Evolutionary conservation across 37 sponge, comb jelly and placozoan species (phyloP).

Genomic region (Haliclona indistincta): DNA sequence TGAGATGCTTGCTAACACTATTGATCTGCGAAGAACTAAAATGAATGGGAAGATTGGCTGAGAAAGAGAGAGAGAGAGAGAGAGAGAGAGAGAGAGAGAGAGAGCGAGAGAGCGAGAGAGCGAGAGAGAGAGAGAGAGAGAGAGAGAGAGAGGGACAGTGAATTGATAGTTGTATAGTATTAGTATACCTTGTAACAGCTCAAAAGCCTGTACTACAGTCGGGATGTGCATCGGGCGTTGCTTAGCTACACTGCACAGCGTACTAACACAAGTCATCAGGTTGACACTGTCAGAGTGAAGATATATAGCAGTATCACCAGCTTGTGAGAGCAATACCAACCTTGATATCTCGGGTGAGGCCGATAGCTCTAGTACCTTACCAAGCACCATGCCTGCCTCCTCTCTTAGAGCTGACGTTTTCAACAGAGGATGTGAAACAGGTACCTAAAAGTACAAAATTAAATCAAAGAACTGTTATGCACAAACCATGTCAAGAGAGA

Average conservation of each 20-base stretch:
- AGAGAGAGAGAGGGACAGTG: not conserved
- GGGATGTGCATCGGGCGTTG: conserved; percentile 65
- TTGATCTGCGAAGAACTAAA: conserved; percentile 83
- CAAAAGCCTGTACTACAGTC: conserved; percentile 77
- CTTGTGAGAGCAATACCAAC: conserved; percentile 8
- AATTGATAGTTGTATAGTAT: not conserved
- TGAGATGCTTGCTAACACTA: conserved; percentile 89
- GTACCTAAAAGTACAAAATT: conserved; percentile 36
- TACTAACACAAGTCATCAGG: conserved; percentile 82
- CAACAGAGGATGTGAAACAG: conserved; percentile 50
- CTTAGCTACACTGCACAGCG: conserved; percentile 74
- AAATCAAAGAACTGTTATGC: not conserved
- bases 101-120: conserved; percentile 5
- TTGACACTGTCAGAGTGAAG: conserved; percentile 57
- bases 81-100: not conserved
- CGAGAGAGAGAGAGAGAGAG: not conserved
- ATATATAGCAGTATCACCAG: not conserved
- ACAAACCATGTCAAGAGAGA: conserved; percentile 61
- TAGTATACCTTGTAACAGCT: conserved; percentile 68
- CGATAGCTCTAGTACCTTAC: conserved; percentile 45
- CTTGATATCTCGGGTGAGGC: conserved; percentile 65
- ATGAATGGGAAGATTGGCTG: conserved; percentile 89
- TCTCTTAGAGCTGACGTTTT: conserved; percentile 52
- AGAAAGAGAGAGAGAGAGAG: not conserved
- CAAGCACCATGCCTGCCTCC: conserved; percentile 67